Evolutionary conservation across 2,888 invertebrate species (phyloP).

Genomic region (Zygaena filipendulae): DNA sequence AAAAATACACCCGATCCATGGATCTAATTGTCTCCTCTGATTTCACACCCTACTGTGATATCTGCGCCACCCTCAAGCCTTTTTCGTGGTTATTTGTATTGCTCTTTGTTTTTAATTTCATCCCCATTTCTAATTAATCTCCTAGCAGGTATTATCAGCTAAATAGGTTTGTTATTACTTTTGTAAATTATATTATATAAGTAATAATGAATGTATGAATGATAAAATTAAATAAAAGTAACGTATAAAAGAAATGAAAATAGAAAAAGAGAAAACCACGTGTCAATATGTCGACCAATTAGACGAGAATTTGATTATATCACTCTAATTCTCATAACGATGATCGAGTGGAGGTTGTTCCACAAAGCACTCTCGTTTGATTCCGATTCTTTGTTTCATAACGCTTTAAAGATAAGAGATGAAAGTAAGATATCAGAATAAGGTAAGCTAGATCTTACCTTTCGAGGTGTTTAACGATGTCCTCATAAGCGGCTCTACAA

Average conservation of each 20-base stretch:
- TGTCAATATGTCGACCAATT: conserved; percentile 22
- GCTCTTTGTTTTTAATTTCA: conserved; percentile 4
- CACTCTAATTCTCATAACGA: conserved; percentile 17
- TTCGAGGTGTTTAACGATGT: conserved; percentile 94
- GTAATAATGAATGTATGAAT: conserved; percentile 11
- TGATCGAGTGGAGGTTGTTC: conserved; percentile 19
- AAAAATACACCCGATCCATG: conserved; percentile 67
- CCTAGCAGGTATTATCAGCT: conserved; percentile 4
- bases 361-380: conserved; percentile 13
- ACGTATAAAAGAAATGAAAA: conserved; percentile 12
- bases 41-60: conserved; percentile 63
- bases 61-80: conserved; percentile 38
- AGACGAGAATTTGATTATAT: conserved; percentile 14
- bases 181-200: too few relatives aligned
- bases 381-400: conserved; percentile 4
- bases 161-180: too few relatives aligned
- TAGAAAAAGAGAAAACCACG: conserved; percentile 13
- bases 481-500: conserved; percentile 94
- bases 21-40: conserved; percentile 69
- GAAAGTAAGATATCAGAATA: too few relatives aligned
- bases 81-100: conserved; percentile 26
- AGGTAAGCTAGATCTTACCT: conserved; percentile 72
- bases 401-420: too few relatives aligned
- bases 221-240: conserved; percentile 7
- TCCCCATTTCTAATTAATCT: conserved; percentile 3